Evolutionary conservation across 2,888 invertebrate species (phyloP).

Genomic region (Zygothrica quintamaculata): DNA sequence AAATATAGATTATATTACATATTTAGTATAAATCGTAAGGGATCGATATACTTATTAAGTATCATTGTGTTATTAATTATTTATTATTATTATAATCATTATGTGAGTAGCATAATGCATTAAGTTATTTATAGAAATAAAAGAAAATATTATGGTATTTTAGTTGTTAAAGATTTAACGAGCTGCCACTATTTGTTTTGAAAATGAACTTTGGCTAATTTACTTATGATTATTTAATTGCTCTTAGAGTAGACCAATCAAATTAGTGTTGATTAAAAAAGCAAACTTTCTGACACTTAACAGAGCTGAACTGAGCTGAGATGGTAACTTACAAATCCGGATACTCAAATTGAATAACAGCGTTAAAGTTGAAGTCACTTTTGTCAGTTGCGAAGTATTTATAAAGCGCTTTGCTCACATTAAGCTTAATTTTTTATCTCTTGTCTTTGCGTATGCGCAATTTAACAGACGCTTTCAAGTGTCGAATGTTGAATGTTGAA

Average conservation of each 20-base stretch:
- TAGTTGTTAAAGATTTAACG: not conserved
- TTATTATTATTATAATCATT: too few species aligned
- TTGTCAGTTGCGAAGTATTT: conserved; percentile 69
- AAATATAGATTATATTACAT: too few species aligned
- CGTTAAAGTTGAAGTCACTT: conserved; percentile 56
- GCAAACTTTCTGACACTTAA: conserved; percentile 35
- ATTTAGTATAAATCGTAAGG: too few species aligned
- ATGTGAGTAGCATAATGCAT: too few species aligned
- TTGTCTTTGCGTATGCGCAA: conserved; percentile 65
- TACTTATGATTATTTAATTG: not conserved
- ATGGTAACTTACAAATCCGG: conserved; percentile 32
- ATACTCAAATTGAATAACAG: conserved; percentile 69
- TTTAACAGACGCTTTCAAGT: conserved; percentile 43
- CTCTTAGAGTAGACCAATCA: conserved; percentile 1
- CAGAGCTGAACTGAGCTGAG: conserved; percentile 9
- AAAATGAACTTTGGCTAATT: conserved; percentile 1
- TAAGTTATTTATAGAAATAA: too few species aligned
- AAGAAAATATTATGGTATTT: conserved; percentile 1
- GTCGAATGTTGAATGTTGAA: too few species aligned
- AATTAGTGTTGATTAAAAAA: conserved; percentile 39
- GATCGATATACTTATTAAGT: too few species aligned
- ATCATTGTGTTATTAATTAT: too few species aligned
- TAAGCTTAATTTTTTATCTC: conserved; percentile 60
- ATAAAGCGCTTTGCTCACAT: conserved; percentile 65
- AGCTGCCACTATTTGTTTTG: too few species aligned